Base-by-base conservation (phyloP, 2,888 invertebrate species). In the Emmelina monodactyla region DNA sequence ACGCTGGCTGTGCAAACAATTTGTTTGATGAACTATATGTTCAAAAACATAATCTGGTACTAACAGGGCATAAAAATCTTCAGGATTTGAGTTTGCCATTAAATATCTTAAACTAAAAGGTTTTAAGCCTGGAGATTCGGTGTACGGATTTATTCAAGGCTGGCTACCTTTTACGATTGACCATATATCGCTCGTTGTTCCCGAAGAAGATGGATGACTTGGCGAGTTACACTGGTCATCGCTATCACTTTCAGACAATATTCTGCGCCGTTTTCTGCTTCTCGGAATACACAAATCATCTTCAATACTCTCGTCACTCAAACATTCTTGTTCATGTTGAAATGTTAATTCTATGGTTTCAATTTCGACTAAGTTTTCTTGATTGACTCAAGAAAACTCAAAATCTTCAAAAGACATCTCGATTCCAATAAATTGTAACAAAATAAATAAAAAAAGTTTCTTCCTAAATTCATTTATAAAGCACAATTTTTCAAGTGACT, bases 401-500 rank as follows among this genome's bases (percentile, higher is more conserved):
- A 19, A 19, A 19, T 6, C 9, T 19, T 6, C 19, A 6, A 9
- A 19, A 19, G 6, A 19, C 5, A 19, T 6, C 19, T 19, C 9
- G 19, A 19, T 6, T 19, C 19, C 19, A 19, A 19, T 19, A 19
- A 19, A 19, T 19, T 19, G 19, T 19, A 19, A 9, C 19, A 19
- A 19, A 19, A 19, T 19, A 19, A 19, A 19, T 19, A 19, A 19
- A 19, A 19, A 6, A 19, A 19, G n/a, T n/a, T n/a, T n/a, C n/a
- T n/a, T n/a, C n/a, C n/a, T n/a, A n/a, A n/a, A n/a, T n/a, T n/a
- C 28, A 9, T 28, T n/a, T 28, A 4, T 5, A 28, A 19, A 19
- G 19, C 9, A 29, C 41, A 38, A 32, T 22, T 32, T 38, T 38
- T 37, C 5, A 41, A 16, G 14, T 41, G 35, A 33, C 39, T 41